These are phyloP conservation scores for Mormyrops boulengeri DNA, from an alignment of 2,797 vertebrate species.

Conservation along the genomic window DNA sequence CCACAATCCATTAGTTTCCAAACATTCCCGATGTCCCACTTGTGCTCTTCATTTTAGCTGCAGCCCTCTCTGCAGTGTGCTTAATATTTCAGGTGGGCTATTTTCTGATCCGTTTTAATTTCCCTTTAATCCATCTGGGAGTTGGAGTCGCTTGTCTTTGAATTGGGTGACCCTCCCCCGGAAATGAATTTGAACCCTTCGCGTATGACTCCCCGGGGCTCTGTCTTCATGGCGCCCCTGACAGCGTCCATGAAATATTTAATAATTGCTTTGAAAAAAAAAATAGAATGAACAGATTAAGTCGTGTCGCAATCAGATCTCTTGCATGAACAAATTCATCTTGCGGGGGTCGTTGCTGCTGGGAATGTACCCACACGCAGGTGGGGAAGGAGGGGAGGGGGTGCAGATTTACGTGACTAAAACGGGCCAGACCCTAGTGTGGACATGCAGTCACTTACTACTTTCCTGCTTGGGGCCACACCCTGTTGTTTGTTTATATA, in stretches of 20 bases:
- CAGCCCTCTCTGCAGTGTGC: neutral
- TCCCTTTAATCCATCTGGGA: constrained; percentile 28
- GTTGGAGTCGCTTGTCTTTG: neutral
- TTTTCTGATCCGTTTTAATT: constrained; percentile 23
- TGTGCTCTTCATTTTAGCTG: neutral
- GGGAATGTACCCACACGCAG: neutral
- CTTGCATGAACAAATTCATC: neutral
- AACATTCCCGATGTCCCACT: neutral
- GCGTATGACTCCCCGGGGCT: neutral
- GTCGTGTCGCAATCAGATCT: neutral
- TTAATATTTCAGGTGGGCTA: constrained; percentile 19
- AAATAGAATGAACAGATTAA: constrained; percentile 7
- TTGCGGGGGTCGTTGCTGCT: neutral
- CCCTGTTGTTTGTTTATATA: neutral
- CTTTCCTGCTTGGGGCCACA: neutral
- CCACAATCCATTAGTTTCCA: neutral
- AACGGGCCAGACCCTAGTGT: neutral
- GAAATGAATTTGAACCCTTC: constrained; percentile 25
- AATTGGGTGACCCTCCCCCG: neutral
- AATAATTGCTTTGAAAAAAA: constrained; percentile 17
- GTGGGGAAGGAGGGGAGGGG: neutral
- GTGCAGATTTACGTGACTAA: no score
- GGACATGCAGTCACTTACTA: neutral
- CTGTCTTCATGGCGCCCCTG: neutral
- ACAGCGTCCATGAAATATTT: constrained; percentile 21